Evolutionary conservation across 30 jellyfish, hydroid and myxozoan species (phyloP), one percentile per base, ranked within the genome.

Genomic region (Aurelia sp.): DNA sequence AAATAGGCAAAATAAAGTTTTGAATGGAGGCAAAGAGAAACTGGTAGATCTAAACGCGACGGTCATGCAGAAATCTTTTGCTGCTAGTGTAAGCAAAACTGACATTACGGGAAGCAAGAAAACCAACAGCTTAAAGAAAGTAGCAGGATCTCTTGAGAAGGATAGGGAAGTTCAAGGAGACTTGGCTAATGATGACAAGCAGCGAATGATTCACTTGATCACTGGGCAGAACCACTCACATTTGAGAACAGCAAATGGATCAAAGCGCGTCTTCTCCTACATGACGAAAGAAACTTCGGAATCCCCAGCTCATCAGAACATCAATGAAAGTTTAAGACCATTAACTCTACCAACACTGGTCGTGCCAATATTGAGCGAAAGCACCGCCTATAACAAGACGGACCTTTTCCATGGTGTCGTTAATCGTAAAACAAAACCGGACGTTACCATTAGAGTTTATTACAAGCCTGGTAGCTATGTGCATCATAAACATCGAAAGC

Each of bases 401-500:
- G 44, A 82, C 44, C 85, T 13, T 69, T 82, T 82, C 51, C n/a
- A 65, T 41, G 57, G 72, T n/a, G 61, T 40, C 16, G 79, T 63
- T 9, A 33, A 37, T 18, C 78, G 48, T 3, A 71, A 82, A 37
- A 40, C 33, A 21, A 35, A 62, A 18, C 92, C 92, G 13, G 82
- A 82, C 27, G n/a, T 82, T 11, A 82, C 85, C n/a, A 52, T 82
- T 16, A 55, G 74, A 23, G 92, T 82, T 59, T 65, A 69, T 63
- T 82, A 82, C 61, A 82, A 51, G 51, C 33, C 48, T 18, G 85
- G 92, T 4, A 35, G 62, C 48, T 67, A 57, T 12, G 13, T 59
- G 63, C 73, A 71, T 57, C 76, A 22, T 48, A 71, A 61, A 74
- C 76, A 76, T n/a, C 52, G 41, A 30, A 53, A 40, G n/a, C 78